phyloP scores from a whole-genome alignment of 2,888 invertebrate genomes.

The Lepas anatifera region DNA sequence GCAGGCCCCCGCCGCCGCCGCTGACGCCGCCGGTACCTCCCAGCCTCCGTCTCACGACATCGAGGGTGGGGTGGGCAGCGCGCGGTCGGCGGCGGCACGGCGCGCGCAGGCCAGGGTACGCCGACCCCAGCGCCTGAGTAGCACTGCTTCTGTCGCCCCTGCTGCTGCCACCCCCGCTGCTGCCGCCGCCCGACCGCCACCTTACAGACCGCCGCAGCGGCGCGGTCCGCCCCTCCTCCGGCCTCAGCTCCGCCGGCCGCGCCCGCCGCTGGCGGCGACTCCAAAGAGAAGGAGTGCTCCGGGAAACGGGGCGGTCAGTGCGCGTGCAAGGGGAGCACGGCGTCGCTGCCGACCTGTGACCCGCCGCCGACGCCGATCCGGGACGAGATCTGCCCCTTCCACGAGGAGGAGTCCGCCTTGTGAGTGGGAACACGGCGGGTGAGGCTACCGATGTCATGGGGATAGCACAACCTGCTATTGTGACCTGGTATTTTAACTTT shows the following conservation, averaged over 20 bases:
- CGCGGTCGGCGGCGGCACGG: not conserved
- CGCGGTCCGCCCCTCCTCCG: not conserved
- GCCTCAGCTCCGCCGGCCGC: not conserved
- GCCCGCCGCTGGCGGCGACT: not conserved
- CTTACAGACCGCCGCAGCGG: not conserved
- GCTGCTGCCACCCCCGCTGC: not conserved
- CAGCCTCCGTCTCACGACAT: not conserved
- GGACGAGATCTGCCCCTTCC: slow-evolving; percentile 37
- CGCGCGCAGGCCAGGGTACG: not conserved
- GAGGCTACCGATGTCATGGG: not conserved
- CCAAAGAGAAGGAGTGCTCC: not conserved
- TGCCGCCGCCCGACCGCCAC: not conserved
- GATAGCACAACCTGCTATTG: not conserved
- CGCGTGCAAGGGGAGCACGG: not conserved
- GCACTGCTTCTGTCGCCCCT: not conserved
- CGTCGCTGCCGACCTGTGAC: slow-evolving; percentile 13
- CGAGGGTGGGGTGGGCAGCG: not conserved
- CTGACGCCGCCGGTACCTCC: too few relatives aligned
- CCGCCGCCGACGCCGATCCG: slow-evolving; percentile 27
- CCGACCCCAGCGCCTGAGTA: not conserved
- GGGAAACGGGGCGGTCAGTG: not conserved
- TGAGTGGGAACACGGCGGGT: too few relatives aligned
- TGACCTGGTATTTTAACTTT: not conserved
- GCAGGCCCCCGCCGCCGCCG: too few relatives aligned
- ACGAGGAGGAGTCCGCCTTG: slow-evolving; percentile 31